phyloP scores from a whole-genome alignment of 2,797 vertebrate species.

The Pempheris klunzingeri region DNA sequence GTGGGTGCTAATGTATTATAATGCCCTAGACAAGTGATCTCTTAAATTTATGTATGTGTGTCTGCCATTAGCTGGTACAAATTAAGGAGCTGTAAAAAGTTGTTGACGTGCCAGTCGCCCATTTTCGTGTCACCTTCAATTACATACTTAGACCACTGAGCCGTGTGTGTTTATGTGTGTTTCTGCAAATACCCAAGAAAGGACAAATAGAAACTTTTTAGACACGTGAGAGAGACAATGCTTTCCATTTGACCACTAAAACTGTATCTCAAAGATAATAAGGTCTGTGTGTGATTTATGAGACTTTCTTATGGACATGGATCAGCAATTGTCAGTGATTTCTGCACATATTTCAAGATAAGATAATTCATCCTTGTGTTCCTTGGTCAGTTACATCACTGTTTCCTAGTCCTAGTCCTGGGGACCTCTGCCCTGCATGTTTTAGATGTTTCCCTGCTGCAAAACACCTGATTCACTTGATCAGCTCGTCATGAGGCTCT shows the following conservation, averaged over 20 bases:
- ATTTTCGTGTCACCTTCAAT: slow-evolving; percentile 71
- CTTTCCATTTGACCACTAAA: neutral
- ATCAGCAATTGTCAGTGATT: no score
- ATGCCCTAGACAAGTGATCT: slow-evolving; percentile 53
- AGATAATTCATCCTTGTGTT: no score
- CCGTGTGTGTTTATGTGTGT: slow-evolving; percentile 14
- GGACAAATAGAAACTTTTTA: neutral
- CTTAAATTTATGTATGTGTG: slow-evolving; percentile 50
- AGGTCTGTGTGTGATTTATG: no score
- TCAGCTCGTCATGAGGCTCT: no score
- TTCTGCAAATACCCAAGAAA: slow-evolving; percentile 9
- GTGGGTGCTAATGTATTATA: slow-evolving; percentile 38
- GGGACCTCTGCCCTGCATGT: no score
- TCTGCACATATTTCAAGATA: no score
- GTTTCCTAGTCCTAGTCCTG: no score
- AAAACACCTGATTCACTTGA: no score
- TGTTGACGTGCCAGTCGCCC: slow-evolving; percentile 46
- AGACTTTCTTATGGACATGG: neutral
- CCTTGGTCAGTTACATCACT: no score
- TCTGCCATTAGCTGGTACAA: slow-evolving; percentile 46
- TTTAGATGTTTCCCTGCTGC: no score
- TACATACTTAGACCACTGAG: slow-evolving; percentile 66
- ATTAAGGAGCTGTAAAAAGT: slow-evolving; percentile 56
- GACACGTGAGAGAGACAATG: neutral
- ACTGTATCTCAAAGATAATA: no score